Evolutionary conservation across 2,113 vertebrate genomes (phyloP).

Genomic region (Tragelaphus imberbis): DNA sequence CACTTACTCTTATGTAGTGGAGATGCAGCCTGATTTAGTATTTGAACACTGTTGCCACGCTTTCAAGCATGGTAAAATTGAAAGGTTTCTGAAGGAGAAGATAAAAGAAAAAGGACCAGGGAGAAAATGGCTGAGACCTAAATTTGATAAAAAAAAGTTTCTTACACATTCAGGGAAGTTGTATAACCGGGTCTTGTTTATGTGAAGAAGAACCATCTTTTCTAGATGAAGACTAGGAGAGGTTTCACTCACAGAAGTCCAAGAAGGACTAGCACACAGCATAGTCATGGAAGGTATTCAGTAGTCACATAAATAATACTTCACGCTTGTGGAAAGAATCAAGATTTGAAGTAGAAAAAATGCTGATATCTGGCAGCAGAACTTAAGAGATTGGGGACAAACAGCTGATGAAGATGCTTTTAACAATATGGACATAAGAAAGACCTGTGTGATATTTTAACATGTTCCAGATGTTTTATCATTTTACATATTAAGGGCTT

Average conservation of each 20-base stretch:
- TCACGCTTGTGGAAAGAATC: background rate
- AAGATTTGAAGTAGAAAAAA: background rate
- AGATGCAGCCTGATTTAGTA: background rate
- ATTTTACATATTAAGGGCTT: background rate
- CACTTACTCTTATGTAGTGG: background rate
- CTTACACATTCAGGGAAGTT: background rate
- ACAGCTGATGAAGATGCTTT: background rate
- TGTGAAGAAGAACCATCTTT: background rate
- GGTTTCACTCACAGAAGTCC: background rate
- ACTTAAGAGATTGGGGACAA: background rate
- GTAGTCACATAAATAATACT: background rate
- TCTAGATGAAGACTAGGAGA: background rate
- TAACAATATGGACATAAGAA: accelerated
- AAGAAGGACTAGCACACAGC: background rate
- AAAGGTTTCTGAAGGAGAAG: background rate
- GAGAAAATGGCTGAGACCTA: background rate
- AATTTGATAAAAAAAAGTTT: background rate
- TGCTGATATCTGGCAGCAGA: background rate
- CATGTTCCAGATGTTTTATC: background rate
- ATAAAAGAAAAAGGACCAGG: background rate
- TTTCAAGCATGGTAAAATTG: background rate
- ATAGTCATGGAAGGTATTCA: no score
- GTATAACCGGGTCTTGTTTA: background rate
- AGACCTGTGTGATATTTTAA: background rate
- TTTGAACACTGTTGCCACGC: background rate